Conservation (phyloP, 2,797 vertebrate species). For the Podargus strigoides region DNA sequence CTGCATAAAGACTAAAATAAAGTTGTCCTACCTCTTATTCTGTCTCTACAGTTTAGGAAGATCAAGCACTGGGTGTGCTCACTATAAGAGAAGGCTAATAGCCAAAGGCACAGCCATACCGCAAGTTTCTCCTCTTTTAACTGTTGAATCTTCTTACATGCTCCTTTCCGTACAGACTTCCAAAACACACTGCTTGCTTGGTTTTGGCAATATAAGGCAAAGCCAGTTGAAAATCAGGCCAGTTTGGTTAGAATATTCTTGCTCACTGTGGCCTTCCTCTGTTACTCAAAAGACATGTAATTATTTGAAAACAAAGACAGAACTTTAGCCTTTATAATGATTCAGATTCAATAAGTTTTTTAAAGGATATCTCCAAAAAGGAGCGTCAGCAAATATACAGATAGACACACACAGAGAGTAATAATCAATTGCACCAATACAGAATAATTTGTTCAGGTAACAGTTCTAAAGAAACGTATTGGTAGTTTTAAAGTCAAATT, state of each 20-base stretch:
- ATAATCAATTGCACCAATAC: background rate
- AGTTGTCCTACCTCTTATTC: background rate
- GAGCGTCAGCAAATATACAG: background rate
- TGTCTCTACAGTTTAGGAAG: background rate
- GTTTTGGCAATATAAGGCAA: background rate
- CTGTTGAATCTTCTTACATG: background rate
- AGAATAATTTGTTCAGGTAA: background rate
- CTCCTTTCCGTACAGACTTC: background rate
- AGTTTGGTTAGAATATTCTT: background rate
- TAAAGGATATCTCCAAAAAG: background rate
- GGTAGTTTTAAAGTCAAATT: background rate
- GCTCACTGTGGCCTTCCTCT: background rate
- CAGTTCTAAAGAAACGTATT: background rate
- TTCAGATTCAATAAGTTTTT: background rate
- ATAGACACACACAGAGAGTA: background rate
- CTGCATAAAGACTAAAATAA: background rate
- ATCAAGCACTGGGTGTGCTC: background rate
- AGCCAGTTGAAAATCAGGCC: background rate
- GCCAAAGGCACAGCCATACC: background rate
- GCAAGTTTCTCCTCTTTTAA: background rate
- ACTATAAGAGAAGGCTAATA: rapidly evolving
- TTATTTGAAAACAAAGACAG: background rate
- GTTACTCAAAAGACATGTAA: background rate
- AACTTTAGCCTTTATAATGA: background rate
- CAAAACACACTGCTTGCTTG: background rate